These are phyloP conservation scores for Synergus umbraculus DNA, from an alignment of 2,888 invertebrate species.

Conservation along the genomic window DNA sequence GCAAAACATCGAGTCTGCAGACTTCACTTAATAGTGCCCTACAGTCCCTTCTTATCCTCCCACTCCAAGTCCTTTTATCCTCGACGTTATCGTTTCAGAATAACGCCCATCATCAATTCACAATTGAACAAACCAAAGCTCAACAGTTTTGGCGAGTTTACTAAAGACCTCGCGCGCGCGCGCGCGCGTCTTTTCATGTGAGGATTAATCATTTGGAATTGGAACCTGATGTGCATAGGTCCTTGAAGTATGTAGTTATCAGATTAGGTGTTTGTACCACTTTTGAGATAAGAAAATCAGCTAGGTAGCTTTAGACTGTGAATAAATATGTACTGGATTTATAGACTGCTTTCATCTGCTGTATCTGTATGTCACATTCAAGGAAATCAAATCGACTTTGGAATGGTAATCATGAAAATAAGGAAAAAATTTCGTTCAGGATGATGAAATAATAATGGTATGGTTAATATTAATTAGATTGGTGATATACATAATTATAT, in stretches of 20 bases:
- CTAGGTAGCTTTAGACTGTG: not conserved
- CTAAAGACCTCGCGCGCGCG: not conserved
- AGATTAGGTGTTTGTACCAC: not conserved
- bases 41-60: conserved; percentile 62
- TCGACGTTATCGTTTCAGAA: conserved; percentile 47
- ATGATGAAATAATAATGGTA: not conserved
- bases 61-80: conserved; percentile 46
- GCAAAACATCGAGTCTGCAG: conserved; percentile 69
- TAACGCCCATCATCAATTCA: conserved; percentile 13
- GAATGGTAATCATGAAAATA: not conserved
- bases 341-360: not conserved
- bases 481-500: not conserved
- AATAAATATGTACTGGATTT: too few species aligned
- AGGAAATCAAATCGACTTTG: not conserved
- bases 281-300: not conserved
- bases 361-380: not conserved
- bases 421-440: not conserved
- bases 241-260: too few species aligned
- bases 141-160: not conserved
- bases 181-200: not conserved
- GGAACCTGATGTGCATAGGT: too few species aligned
- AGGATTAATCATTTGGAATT: not conserved
- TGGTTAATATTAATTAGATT: not conserved
- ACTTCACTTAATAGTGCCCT: conserved; percentile 61
- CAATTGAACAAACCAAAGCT: not conserved